Conservation (phyloP, 1,140 invertebrate species). For the Brachionus asplanchnoidis region DNA sequence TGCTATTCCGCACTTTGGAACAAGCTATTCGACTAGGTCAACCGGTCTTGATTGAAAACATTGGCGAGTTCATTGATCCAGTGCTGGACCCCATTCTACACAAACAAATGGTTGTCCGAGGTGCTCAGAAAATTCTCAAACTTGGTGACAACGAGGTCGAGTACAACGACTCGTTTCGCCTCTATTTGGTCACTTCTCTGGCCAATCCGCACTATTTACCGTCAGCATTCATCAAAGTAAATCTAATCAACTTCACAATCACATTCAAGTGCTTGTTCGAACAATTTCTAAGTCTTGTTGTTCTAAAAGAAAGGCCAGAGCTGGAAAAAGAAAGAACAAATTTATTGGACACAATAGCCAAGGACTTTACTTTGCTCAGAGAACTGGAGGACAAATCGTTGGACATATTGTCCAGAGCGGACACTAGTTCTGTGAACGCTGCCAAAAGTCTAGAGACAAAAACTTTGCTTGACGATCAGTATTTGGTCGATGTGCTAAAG, state of each 20-base stretch:
- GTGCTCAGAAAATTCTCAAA: constrained; percentile 46
- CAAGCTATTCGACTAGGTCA: constrained; percentile 58
- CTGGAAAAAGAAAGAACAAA: constrained; percentile 52
- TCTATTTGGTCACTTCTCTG: constrained; percentile 56
- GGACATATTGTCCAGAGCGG: constrained; percentile 51
- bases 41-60: constrained; percentile 56
- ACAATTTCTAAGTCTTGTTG: constrained; percentile 54
- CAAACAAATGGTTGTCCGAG: constrained; percentile 49
- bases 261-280: constrained; percentile 56
- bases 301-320: constrained; percentile 52
- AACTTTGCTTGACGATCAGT: constrained; percentile 51
- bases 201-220: constrained; percentile 57
- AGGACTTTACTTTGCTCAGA: constrained; percentile 49
- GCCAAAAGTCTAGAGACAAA: not conserved
- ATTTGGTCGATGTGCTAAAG: constrained; percentile 53
- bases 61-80: constrained; percentile 56
- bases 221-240: constrained; percentile 47
- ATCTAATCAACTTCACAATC: constrained; percentile 54
- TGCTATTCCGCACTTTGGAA: constrained; percentile 51
- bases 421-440: constrained; percentile 46
- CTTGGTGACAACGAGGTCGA: constrained; percentile 56
- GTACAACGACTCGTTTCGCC: constrained; percentile 55
- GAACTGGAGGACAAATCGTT: constrained; percentile 55
- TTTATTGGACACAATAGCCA: constrained; percentile 52
- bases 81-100: constrained; percentile 55